These are phyloP conservation scores for Borostomias antarcticus DNA, from an alignment of 2,797 vertebrate species.

Conservation along the genomic window DNA sequence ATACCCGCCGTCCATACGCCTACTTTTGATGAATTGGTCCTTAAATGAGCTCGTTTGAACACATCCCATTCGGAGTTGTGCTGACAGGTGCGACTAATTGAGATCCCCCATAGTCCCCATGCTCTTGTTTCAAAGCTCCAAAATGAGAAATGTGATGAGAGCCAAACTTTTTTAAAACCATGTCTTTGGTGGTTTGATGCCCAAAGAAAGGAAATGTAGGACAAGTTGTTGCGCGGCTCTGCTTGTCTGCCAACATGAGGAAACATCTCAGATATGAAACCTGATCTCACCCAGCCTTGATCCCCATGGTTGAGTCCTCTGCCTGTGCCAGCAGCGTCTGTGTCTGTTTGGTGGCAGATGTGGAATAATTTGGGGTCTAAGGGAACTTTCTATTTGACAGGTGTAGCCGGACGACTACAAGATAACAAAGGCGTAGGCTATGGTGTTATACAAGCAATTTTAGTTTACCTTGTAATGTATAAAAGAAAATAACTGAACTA, in stretches of 20 bases:
- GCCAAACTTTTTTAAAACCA: not conserved
- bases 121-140: not conserved
- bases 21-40: no score
- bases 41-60: no score
- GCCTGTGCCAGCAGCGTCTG: slow-evolving; percentile 2
- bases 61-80: not conserved
- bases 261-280: slow-evolving; percentile 8
- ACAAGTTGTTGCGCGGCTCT: no score
- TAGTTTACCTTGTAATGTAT: no score
- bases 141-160: not conserved
- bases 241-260: not conserved
- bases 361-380: not conserved
- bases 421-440: not conserved
- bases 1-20: no score
- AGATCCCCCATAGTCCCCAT: not conserved
- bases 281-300: not conserved
- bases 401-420: slow-evolving; percentile 7
- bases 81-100: not conserved
- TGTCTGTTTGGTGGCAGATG: slow-evolving; percentile 13
- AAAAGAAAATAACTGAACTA: no score
- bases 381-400: slow-evolving; percentile 19
- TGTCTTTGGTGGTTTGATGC: not conserved
- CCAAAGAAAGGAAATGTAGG: not conserved
- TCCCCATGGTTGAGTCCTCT: slow-evolving; percentile 3
- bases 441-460: no score